A percentile compares a stretch with the other conserved stretches of the same genome.
Conservation (phyloP, 2,888 invertebrate genomes). For the Bellardia pandia region DNA sequence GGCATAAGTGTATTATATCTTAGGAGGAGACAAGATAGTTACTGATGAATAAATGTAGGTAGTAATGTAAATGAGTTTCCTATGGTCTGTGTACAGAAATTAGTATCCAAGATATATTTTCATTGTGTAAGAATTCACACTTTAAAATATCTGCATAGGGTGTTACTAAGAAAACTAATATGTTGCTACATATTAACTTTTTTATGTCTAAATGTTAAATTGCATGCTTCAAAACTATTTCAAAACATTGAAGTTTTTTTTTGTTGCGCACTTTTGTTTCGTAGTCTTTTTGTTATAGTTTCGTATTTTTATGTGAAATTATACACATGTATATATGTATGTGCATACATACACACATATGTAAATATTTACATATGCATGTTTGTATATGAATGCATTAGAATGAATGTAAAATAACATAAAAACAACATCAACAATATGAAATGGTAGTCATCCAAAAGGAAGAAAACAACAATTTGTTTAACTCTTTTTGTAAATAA, state of each 20-base stretch:
- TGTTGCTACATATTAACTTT: constrained; percentile 32
- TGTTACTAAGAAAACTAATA: constrained; percentile 19
- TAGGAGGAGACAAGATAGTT: no score
- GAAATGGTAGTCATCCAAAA: no score
- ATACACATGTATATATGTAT: background rate
- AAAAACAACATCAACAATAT: no score
- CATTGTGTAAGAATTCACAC: background rate
- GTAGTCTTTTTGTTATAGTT: background rate
- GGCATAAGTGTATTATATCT: no score
- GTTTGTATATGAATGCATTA: no score
- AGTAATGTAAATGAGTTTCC: no score
- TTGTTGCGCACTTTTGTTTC: constrained; percentile 5
- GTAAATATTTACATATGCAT: background rate
- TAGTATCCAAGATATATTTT: no score
- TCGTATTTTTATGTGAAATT: background rate
- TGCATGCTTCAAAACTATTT: constrained; percentile 52
- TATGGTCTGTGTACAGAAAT: no score
- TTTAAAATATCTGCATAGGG: background rate
- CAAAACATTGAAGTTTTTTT: background rate
- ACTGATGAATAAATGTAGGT: no score
- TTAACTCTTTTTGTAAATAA: constrained; percentile 10
- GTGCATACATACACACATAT: background rate
- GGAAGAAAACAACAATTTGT: no score
- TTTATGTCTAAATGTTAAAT: constrained; percentile 41
- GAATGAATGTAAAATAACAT: no score